Evolutionary conservation across 1,140 invertebrate species (phyloP).

Genomic region (Vollenhovia emeryi): DNA sequence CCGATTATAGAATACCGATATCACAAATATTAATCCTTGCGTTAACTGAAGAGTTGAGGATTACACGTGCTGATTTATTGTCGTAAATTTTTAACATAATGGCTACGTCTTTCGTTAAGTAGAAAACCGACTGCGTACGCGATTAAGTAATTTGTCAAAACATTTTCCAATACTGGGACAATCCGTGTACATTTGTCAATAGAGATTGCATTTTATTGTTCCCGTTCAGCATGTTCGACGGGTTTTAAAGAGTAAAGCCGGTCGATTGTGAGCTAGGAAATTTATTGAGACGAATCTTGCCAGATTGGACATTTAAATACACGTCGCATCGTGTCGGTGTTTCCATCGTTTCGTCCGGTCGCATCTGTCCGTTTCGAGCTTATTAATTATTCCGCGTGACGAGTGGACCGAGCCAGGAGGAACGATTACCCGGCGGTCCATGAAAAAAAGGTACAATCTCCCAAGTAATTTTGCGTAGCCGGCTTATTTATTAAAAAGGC

Average conservation of each 20-base stretch:
- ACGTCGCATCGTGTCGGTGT: slow-evolving; percentile 8
- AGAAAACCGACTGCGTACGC: neutral
- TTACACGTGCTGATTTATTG: neutral
- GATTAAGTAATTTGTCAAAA: neutral
- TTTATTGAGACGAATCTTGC: slow-evolving; percentile 54
- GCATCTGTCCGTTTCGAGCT: slow-evolving; percentile 25
- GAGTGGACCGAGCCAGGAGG: slow-evolving; percentile 22
- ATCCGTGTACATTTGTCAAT: slow-evolving; percentile 1
- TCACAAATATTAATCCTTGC: neutral
- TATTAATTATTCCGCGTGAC: slow-evolving; percentile 62
- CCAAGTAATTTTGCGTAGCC: slow-evolving; percentile 64
- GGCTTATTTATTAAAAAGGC: slow-evolving; percentile 72
- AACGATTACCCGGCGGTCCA: slow-evolving; percentile 56
- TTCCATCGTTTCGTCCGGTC: slow-evolving; percentile 23
- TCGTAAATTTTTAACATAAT: neutral
- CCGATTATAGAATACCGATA: neutral
- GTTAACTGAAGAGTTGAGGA: neutral
- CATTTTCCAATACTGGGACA: neutral
- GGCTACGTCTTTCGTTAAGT: neutral
- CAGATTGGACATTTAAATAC: slow-evolving; percentile 50
- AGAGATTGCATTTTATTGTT: slow-evolving; percentile 49
- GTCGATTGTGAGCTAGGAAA: slow-evolving; percentile 20
- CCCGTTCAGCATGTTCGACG: slow-evolving; percentile 1
- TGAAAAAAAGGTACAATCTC: slow-evolving; percentile 63
- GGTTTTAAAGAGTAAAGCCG: slow-evolving; percentile 18